Evolutionary conservation across 2,797 vertebrate genomes (phyloP), one percentile per base, ranked within the genome.

Genomic region (Margarornis squamiger): DNA sequence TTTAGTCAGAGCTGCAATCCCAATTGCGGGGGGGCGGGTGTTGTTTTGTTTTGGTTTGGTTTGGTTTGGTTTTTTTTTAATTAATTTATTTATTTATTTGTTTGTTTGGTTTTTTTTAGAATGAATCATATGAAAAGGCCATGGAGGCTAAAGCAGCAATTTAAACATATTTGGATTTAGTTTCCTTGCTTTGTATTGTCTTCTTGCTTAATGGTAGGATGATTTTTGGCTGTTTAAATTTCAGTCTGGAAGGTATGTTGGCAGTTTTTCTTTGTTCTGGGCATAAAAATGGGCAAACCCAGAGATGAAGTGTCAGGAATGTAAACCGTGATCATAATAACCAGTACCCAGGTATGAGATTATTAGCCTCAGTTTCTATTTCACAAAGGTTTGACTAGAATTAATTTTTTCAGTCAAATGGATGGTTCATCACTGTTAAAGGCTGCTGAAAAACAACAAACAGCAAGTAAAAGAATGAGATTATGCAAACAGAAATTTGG

Each of bases 191-290:
- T 73, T n/a, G 10, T 87, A 87, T 92, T 96, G 80, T 95, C 90
- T 91, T 90, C 88, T 93, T 90, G 39, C 94, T 95, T 95, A 94
- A 95, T 0, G 19, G 80, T 86, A 92, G 84, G 96, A 84, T 89
- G 93, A 95, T 84, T 92, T 91, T 96, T 96, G 92, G 87, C 92
- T 96, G 92, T 86, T 97, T 96, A 90, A 91, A 96, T 96, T 96
- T 95, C 77, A 90, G 36, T 81, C 57, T 96, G 92, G 77, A 96
- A 86, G 89, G 66, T 41, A 3, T 58, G 52, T 23, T 91, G 67
- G 41, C 48, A 78, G 74, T 15, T 93, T 96, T 94, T 76, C 45
- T 16, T 66, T 87, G 93, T 92, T 84, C 75, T 93, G 68, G 58
- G 29, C 45, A 91, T 74, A 95, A 94, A 93, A 94, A 54, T 27